Percentiles rank a stretch among this genome's conserved stretches.
Evolutionary conservation across 1,140 invertebrate species (phyloP).

Genomic region (Onthophagus taurus): DNA sequence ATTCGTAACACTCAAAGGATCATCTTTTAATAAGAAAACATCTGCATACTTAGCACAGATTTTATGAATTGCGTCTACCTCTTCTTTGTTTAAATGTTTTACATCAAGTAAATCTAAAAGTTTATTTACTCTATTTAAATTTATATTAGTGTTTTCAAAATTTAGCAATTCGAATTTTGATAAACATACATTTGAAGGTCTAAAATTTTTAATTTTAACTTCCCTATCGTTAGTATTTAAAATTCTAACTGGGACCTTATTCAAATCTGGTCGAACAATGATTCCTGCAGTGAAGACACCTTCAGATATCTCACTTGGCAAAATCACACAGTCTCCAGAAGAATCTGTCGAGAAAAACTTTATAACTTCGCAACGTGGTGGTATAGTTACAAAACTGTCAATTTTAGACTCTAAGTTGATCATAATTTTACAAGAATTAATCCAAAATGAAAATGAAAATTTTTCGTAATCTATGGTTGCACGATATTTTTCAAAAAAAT

Average conservation of each 20-base stretch:
- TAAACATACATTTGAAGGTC: conserved; percentile 12
- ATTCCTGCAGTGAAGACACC: conserved; percentile 14
- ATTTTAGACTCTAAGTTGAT: conserved; percentile 12
- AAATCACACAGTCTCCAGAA: conserved; percentile 13
- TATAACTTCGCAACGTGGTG: conserved; percentile 16
- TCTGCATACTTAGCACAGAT: no score
- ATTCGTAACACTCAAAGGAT: conserved; percentile 17
- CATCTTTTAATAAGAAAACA: no score
- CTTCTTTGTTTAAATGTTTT: conserved; percentile 13
- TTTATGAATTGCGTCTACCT: no score
- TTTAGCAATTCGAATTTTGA: conserved; percentile 11
- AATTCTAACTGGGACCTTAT: conserved; percentile 14
- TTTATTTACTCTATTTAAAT: conserved; percentile 9
- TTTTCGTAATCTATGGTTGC: conserved; percentile 15
- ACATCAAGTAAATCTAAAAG: conserved; percentile 17
- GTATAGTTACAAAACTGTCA: conserved; percentile 11
- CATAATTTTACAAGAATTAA: not conserved
- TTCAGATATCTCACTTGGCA: conserved; percentile 14
- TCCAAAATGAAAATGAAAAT: conserved; percentile 11
- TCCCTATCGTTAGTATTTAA: conserved; percentile 13
- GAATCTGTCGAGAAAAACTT: conserved; percentile 10
- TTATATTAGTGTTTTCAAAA: conserved; percentile 9
- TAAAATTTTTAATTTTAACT: conserved; percentile 13
- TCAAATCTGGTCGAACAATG: conserved; percentile 1
- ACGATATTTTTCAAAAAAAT: conserved; percentile 16